Evolutionary conservation across 2,888 invertebrate species (phyloP).

Genomic region (Cheilosia soror): DNA sequence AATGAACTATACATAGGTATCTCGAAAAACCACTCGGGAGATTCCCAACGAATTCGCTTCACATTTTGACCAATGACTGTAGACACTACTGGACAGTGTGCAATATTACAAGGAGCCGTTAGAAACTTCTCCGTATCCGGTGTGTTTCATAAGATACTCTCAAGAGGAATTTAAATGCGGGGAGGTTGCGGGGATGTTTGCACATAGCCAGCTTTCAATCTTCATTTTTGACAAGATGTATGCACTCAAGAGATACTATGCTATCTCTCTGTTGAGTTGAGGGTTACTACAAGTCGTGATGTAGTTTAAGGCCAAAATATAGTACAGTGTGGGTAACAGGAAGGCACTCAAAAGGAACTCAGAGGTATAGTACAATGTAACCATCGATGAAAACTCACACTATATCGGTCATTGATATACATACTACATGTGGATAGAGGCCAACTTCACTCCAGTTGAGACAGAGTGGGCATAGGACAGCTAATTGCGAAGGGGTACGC

Average conservation of each 20-base stretch:
- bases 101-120: background rate
- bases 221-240: slow-evolving; percentile 44
- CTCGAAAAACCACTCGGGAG: slow-evolving; percentile 18
- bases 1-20: slow-evolving; percentile 4
- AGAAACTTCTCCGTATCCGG: slow-evolving; percentile 10
- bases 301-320: background rate
- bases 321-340: slow-evolving; percentile 16
- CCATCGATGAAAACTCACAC: too few species aligned
- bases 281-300: background rate
- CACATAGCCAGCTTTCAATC: slow-evolving; percentile 32
- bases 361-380: too few species aligned
- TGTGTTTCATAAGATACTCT: background rate
- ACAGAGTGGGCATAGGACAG: too few species aligned
- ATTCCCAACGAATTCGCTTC: slow-evolving; percentile 22
- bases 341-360: background rate
- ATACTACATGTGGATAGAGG: too few species aligned
- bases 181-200: background rate
- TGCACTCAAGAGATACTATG: slow-evolving; percentile 24
- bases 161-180: slow-evolving; percentile 3
- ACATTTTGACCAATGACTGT: slow-evolving; percentile 46
- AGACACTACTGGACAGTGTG: slow-evolving; percentile 6
- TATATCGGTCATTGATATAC: too few species aligned
- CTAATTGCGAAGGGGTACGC: too few species aligned
- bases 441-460: too few species aligned
- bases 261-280: slow-evolving; percentile 6